These are phyloP conservation scores for Sebastes hubbsi DNA, from an alignment of 2,797 vertebrate species.

Conservation along the genomic window DNA sequence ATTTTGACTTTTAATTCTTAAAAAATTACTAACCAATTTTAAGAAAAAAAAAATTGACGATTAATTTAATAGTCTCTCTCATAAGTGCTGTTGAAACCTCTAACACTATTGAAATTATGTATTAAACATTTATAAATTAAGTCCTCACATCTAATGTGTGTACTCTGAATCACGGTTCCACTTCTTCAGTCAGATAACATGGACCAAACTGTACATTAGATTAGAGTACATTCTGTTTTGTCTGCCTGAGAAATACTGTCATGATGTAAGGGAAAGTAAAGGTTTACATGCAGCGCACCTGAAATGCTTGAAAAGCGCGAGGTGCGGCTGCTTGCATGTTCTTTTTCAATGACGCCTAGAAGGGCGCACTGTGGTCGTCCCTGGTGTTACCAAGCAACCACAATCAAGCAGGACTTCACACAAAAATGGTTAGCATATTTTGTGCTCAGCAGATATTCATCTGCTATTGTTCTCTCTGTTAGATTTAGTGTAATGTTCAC, in stretches of 20 bases:
- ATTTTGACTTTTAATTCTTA: too few relatives aligned
- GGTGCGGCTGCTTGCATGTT: neutral
- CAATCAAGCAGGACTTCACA: conserved; percentile 36
- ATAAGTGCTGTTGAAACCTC: conserved; percentile 4
- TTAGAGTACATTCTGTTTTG: neutral
- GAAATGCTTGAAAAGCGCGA: neutral
- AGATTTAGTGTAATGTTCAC: neutral
- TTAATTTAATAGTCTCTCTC: neutral
- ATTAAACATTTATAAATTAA: neutral
- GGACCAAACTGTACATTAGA: neutral
- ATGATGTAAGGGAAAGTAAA: neutral
- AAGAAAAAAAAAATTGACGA: too few relatives aligned
- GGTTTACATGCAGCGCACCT: neutral
- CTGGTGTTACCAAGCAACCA: conserved; percentile 64
- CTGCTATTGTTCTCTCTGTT: conserved; percentile 11
- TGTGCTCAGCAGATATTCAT: conserved; percentile 30
- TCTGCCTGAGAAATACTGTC: neutral
- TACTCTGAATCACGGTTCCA: neutral
- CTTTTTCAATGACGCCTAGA: conserved; percentile 3
- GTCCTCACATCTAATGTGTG: neutral
- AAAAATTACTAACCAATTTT: too few relatives aligned
- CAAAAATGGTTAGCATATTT: conserved; percentile 26
- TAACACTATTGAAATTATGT: neutral
- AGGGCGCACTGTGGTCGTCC: conserved; percentile 17
- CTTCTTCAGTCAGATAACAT: neutral